These are phyloP conservation scores for Origma solitaria DNA, from an alignment of 2,113 vertebrate genomes.

Conservation along the genomic window DNA sequence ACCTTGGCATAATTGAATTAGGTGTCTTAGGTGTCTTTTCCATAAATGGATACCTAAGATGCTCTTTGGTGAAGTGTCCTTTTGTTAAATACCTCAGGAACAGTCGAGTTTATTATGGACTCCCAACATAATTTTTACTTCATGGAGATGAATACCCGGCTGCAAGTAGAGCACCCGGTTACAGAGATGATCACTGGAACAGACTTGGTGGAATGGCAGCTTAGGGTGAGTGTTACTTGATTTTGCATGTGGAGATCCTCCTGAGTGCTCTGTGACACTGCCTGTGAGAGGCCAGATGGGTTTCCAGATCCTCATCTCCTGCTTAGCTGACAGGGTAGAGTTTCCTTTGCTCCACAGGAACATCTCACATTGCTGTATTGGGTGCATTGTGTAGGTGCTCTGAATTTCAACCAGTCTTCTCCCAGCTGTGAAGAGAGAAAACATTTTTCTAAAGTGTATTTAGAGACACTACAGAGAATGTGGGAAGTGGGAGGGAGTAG, in stretches of 20 bases:
- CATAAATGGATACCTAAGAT: background rate
- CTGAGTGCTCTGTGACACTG: background rate
- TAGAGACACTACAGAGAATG: background rate
- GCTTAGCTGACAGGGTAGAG: background rate
- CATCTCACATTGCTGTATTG: background rate
- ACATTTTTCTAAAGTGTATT: background rate
- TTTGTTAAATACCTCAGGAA: slow-evolving; percentile 75
- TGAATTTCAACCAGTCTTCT: background rate
- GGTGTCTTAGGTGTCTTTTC: background rate
- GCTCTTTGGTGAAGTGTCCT: background rate
- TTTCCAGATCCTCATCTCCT: background rate
- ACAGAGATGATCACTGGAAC: slow-evolving; percentile 98
- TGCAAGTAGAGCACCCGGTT: slow-evolving; percentile 96
- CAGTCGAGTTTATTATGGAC: slow-evolving; percentile 99
- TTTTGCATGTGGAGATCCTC: background rate
- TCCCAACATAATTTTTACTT: slow-evolving; percentile 94
- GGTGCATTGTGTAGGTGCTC: background rate
- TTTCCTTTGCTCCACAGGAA: background rate
- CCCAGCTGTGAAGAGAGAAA: background rate
- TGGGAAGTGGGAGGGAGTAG: background rate
- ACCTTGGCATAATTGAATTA: background rate
- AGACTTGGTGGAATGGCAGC: slow-evolving; percentile 98
- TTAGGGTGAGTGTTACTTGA: slow-evolving; percentile 75
- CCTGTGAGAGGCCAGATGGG: background rate
- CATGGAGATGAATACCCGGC: slow-evolving; percentile 99